phyloP scores from a whole-genome alignment of 2,888 invertebrate genomes.

The Tetheella fluctuosa region DNA sequence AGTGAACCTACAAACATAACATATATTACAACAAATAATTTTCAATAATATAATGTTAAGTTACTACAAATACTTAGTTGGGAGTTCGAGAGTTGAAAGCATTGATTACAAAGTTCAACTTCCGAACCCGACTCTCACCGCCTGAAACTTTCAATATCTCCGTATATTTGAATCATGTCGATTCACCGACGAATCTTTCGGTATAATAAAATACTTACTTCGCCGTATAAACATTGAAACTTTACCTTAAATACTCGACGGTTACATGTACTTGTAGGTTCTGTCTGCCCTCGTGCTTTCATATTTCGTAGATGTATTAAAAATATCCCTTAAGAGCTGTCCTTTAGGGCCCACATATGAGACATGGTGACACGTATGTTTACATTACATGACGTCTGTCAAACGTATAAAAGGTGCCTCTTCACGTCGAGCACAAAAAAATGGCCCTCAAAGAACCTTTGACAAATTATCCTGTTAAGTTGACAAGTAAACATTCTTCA shows the following conservation, averaged over 20 bases:
- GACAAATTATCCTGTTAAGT: slow-evolving; percentile 74
- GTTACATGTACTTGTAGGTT: background rate
- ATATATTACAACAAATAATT: slow-evolving; percentile 10
- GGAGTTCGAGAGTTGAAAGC: slow-evolving; percentile 31
- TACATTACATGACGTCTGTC: slow-evolving; percentile 68
- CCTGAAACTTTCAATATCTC: slow-evolving; percentile 36
- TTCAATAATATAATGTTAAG: slow-evolving; percentile 13
- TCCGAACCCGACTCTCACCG: slow-evolving; percentile 32
- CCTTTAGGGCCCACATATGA: slow-evolving; percentile 49
- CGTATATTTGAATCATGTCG: slow-evolving; percentile 29
- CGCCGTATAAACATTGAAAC: slow-evolving; percentile 11
- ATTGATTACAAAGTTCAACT: slow-evolving; percentile 40
- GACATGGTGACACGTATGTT: slow-evolving; percentile 56
- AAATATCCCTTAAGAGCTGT: slow-evolving; percentile 25
- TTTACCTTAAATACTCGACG: slow-evolving; percentile 3
- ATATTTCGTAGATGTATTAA: slow-evolving; percentile 27
- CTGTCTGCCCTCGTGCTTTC: slow-evolving; percentile 7
- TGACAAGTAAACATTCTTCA: slow-evolving; percentile 56
- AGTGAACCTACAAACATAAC: background rate
- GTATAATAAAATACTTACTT: slow-evolving; percentile 14
- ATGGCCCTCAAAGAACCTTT: slow-evolving; percentile 68
- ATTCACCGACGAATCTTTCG: slow-evolving; percentile 13
- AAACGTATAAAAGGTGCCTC: slow-evolving; percentile 65
- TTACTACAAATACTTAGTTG: slow-evolving; percentile 10
- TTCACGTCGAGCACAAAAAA: slow-evolving; percentile 53